A percentile compares a stretch with the other conserved stretches of the same genome.
Conservation (phyloP, 2,888 invertebrate species). For the Notodonta ziczac region DNA sequence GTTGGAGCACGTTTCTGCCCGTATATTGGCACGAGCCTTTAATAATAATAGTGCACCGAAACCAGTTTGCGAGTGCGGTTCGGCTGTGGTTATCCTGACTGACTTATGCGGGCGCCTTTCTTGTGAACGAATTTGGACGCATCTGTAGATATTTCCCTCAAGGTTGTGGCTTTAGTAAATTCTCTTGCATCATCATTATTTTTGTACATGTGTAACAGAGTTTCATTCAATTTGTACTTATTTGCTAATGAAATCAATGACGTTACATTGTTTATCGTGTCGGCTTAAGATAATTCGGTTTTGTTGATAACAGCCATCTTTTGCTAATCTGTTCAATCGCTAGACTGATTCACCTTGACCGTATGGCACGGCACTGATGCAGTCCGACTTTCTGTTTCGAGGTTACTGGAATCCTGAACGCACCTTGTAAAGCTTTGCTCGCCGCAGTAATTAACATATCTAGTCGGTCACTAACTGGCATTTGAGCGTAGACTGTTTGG, state of each 20-base stretch:
- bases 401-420: conserved; percentile 62
- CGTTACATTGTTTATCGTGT: conserved; percentile 39
- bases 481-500: conserved; percentile 41
- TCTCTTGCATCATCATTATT: conserved; percentile 35
- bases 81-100: conserved; percentile 77
- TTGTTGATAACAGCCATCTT: conserved; percentile 31
- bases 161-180: conserved; percentile 39
- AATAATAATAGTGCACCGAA: conserved; percentile 83
- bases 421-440: conserved; percentile 49
- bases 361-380: conserved; percentile 54
- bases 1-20: conserved; percentile 68
- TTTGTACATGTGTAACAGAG: conserved; percentile 18
- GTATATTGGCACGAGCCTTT: conserved; percentile 83
- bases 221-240: conserved; percentile 31
- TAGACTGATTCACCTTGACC: conserved; percentile 73
- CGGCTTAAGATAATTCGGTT: conserved; percentile 31
- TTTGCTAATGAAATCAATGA: conserved; percentile 36
- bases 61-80: conserved; percentile 81
- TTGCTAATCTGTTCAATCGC: conserved; percentile 34
- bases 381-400: conserved; percentile 73
- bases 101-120: conserved; percentile 77
- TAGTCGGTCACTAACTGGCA: conserved; percentile 49
- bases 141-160: conserved; percentile 47
- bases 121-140: conserved; percentile 64
- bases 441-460: conserved; percentile 49